Evolutionary conservation across 2,888 invertebrate genomes (phyloP), one percentile per base, ranked within the genome.

Genomic region (Melanotus villosus): DNA sequence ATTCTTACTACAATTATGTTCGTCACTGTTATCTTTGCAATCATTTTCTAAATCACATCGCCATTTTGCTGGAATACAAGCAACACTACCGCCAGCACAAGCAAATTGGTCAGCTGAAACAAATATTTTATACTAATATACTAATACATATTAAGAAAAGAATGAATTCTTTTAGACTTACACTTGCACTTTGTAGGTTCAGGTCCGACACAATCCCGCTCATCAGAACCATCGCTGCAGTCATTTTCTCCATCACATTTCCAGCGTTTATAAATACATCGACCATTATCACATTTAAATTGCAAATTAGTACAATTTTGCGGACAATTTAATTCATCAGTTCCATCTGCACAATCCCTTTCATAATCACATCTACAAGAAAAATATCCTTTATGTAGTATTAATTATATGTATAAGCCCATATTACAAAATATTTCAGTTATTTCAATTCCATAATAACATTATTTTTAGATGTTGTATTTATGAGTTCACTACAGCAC

Each of bases 21-120:
- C 96, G 80, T 96, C 96, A 23, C 92, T 91, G 0, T 89, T 89
- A 71, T 89, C 89, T 1, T 85, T 83, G 77, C 95, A 96, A 82
- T 97, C 96, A n/a, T 86, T 84, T 75, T 92, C 92, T 6, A 91
- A 92, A 83, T 96, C 95, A 84, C 96, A 97, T 38, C 90, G 89
- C 90, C 93, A 93, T 14, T 91, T 89, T 77, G 87, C 87, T 45
- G 93, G 92, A 66, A 95, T 91, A 77, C 95, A 95, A 45, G 86
- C 85, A 2, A 82, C 74, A 10, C 86, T 87, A 70, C 86, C 87
- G 1, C 80, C 73, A 47, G 82, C 83, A 79, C 92, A 92, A 65
- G 85, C 84, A 79, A 91, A 91, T 77, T 91, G 89, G 75, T 85
- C 86, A 75, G 76, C 83, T 82, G 64, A 23, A 43, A 47, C 45